Evolutionary conservation across 2,113 vertebrate species (phyloP).

Genomic region (Gymnobelideus leadbeateri): DNA sequence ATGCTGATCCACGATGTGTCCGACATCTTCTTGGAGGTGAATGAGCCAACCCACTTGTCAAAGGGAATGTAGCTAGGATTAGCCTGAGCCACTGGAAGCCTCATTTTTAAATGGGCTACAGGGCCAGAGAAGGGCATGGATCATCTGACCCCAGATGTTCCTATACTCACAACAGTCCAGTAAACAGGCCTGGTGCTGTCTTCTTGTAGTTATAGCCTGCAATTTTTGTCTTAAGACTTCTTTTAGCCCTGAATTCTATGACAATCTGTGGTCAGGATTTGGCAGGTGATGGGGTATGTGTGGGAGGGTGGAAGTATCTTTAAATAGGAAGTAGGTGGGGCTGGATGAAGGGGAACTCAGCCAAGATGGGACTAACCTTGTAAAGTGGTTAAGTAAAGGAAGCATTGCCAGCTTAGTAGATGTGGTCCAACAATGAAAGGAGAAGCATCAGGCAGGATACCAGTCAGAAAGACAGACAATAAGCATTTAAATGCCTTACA

Average conservation of each 20-base stretch:
- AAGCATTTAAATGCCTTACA: neutral
- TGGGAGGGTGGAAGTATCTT: too few relatives aligned
- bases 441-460: neutral
- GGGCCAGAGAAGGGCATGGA: neutral
- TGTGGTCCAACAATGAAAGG: neutral
- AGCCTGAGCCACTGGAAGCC: neutral
- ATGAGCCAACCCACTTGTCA: neutral
- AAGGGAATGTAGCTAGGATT: neutral
- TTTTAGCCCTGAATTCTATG: neutral
- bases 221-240: neutral
- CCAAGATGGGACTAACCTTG: neutral
- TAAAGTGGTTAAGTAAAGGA: neutral
- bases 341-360: neutral
- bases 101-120: neutral
- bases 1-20: constrained; percentile 92
- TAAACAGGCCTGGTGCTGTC: neutral
- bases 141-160: neutral
- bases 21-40: constrained; percentile 92
- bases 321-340: neutral
- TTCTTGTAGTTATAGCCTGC: neutral
- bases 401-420: neutral
- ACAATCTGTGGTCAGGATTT: neutral
- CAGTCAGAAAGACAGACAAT: neutral
- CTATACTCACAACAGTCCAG: neutral
- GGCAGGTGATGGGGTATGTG: neutral